Evolutionary conservation across 2,113 vertebrate species (phyloP).

Genomic region (Saguinus imperator): DNA sequence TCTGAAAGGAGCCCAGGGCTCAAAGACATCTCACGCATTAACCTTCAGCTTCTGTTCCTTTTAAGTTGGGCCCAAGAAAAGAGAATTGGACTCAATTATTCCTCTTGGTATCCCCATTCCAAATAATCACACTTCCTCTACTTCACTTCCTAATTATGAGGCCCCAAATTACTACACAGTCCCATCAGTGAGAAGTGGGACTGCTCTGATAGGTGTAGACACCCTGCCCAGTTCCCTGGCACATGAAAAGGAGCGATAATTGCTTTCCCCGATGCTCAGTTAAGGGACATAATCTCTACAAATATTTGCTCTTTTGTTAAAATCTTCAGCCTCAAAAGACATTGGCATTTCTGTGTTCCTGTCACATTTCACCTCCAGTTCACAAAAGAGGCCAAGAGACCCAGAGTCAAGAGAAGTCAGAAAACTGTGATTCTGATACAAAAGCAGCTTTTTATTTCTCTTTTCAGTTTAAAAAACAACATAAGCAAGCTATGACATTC

Average conservation of each 20-base stretch:
- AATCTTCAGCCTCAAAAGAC: not conserved
- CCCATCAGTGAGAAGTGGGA: not conserved
- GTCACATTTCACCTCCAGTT: not conserved
- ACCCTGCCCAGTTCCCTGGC: not conserved
- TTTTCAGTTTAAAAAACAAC: slow-evolving; percentile 13
- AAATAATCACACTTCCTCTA: not conserved
- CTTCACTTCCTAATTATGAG: not conserved
- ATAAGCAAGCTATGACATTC: not conserved
- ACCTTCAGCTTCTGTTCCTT: not conserved
- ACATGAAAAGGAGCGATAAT: not conserved
- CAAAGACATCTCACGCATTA: not conserved
- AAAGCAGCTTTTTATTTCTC: slow-evolving; percentile 7
- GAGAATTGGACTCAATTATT: not conserved
- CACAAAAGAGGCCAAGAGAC: not conserved
- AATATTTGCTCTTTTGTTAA: not conserved
- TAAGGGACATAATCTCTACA: not conserved
- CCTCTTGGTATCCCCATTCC: not conserved
- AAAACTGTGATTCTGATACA: not conserved
- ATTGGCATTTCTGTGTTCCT: not conserved
- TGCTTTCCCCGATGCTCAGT: not conserved
- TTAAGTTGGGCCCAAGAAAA: not conserved
- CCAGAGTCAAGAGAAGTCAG: not conserved
- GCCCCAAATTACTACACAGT: not conserved
- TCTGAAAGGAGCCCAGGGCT: not conserved
- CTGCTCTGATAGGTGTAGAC: not conserved